phyloP scores from a whole-genome alignment of 2,113 vertebrate species.

The Aldabrachelys gigantea region DNA sequence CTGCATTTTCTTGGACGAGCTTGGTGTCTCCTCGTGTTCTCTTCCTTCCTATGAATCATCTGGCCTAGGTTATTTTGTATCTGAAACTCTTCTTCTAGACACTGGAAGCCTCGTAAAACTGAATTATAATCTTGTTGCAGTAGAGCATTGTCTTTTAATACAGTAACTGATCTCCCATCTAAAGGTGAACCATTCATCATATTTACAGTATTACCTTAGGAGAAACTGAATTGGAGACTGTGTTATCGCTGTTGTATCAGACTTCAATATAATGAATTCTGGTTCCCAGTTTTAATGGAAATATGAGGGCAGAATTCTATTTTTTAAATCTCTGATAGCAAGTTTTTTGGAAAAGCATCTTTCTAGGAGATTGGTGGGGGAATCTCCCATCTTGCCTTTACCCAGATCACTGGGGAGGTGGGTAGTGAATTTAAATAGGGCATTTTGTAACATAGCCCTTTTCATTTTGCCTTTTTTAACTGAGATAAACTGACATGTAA shows the following conservation, averaged over 20 bases:
- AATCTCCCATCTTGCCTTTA: slow-evolving; percentile 1
- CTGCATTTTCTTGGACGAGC: slow-evolving; percentile 8
- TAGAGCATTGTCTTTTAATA: slow-evolving; percentile 51
- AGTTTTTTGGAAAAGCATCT: too few species aligned
- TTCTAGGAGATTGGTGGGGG: not conserved
- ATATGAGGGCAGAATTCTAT: not conserved
- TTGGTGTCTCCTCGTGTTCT: slow-evolving; percentile 33
- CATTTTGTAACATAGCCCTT: slow-evolving; percentile 12
- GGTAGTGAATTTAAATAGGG: slow-evolving; percentile 12
- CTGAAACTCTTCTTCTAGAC: slow-evolving; percentile 32
- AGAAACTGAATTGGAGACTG: slow-evolving; percentile 42
- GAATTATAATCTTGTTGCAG: slow-evolving; percentile 44
- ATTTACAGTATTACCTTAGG: slow-evolving; percentile 52
- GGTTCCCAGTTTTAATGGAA: slow-evolving; percentile 1
- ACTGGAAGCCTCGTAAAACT: slow-evolving; percentile 45
- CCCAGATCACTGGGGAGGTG: not conserved
- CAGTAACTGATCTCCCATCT: slow-evolving; percentile 15
- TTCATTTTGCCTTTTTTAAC: slow-evolving; percentile 38
- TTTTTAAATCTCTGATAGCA: slow-evolving; percentile 21
- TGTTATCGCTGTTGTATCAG: slow-evolving; percentile 60
- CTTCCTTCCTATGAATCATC: slow-evolving; percentile 38
- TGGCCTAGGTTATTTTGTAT: slow-evolving; percentile 32
- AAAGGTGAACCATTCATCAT: slow-evolving; percentile 59
- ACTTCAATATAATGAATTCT: slow-evolving; percentile 50
- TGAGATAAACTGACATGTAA: slow-evolving; percentile 16